These are phyloP conservation scores for Oncorhynchus clarkii DNA, from an alignment of 2,113 vertebrate genomes.

Conservation along the genomic window DNA sequence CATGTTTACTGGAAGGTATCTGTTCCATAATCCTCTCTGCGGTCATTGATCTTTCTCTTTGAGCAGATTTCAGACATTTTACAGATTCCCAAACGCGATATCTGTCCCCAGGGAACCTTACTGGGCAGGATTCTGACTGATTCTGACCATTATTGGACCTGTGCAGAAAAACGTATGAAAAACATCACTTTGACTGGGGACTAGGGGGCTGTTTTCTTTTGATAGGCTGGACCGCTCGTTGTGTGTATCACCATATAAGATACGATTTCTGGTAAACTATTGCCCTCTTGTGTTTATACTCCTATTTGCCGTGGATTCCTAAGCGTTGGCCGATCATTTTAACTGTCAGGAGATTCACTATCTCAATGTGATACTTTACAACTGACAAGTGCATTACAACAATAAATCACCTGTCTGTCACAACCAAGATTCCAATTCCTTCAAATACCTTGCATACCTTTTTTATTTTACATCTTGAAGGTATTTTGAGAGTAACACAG, in stretches of 20 bases:
- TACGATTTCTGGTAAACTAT: slow-evolving; percentile 65
- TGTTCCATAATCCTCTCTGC: slow-evolving; percentile 34
- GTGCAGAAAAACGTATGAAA: slow-evolving; percentile 19
- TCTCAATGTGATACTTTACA: slow-evolving; percentile 44
- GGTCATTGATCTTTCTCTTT: slow-evolving; percentile 39
- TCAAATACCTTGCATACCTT: slow-evolving; percentile 7
- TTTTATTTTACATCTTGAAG: slow-evolving; percentile 61
- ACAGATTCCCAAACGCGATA: slow-evolving; percentile 28
- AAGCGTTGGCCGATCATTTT: not conserved
- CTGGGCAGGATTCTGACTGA: slow-evolving; percentile 16
- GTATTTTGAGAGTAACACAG: slow-evolving; percentile 34
- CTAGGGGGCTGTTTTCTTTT: slow-evolving; percentile 27
- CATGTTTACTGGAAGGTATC: slow-evolving; percentile 41
- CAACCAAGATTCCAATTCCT: slow-evolving; percentile 37
- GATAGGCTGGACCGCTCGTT: slow-evolving; percentile 20
- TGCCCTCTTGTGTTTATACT: slow-evolving; percentile 76
- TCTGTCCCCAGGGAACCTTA: slow-evolving; percentile 33
- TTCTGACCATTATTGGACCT: slow-evolving; percentile 15
- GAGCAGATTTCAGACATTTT: slow-evolving; percentile 31
- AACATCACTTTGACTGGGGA: slow-evolving; percentile 19
- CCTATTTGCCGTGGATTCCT: slow-evolving; percentile 38
- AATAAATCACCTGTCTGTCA: slow-evolving; percentile 49
- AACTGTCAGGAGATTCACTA: slow-evolving; percentile 25
- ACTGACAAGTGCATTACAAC: slow-evolving; percentile 42
- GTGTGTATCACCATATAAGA: slow-evolving; percentile 17